phyloP scores from a whole-genome alignment of 2,888 invertebrate genomes.

The Rhagium mordax region DNA sequence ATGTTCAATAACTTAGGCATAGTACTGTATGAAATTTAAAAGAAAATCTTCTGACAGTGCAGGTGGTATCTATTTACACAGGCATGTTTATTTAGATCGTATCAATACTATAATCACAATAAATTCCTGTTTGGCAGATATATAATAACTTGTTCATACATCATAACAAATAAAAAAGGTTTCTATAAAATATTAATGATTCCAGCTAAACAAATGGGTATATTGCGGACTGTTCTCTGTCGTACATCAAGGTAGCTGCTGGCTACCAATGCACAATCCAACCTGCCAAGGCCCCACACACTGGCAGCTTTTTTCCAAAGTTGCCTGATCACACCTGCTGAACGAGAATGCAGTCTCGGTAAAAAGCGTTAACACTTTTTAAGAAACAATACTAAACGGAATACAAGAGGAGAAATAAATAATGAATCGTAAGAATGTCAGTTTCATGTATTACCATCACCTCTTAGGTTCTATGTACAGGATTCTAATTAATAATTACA shows the following conservation, averaged over 20 bases:
- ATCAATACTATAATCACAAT: slow-evolving; percentile 24
- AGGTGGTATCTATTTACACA: not conserved
- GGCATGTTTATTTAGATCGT: slow-evolving; percentile 8
- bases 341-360: slow-evolving; percentile 53
- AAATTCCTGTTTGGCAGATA: slow-evolving; percentile 20
- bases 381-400: not conserved
- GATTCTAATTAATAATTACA: too few species aligned
- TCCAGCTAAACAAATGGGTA: slow-evolving; percentile 33
- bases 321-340: slow-evolving; percentile 55
- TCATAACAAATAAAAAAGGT: not conserved
- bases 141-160: slow-evolving; percentile 20
- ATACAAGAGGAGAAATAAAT: not conserved
- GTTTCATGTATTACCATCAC: not conserved
- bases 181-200: slow-evolving; percentile 18
- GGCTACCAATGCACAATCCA: slow-evolving; percentile 45
- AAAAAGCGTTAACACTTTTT: not conserved
- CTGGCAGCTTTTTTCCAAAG: slow-evolving; percentile 44
- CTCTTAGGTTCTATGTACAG: not conserved
- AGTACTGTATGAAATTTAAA: too few species aligned
- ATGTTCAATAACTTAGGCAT: too few species aligned
- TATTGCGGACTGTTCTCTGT: slow-evolving; percentile 27
- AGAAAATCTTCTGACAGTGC: not conserved
- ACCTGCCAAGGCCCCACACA: slow-evolving; percentile 53
- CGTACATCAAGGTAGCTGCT: slow-evolving; percentile 45
- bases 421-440: not conserved